phyloP scores from a whole-genome alignment of 2,113 vertebrate species.

The Nothoprocta pentlandii region DNA sequence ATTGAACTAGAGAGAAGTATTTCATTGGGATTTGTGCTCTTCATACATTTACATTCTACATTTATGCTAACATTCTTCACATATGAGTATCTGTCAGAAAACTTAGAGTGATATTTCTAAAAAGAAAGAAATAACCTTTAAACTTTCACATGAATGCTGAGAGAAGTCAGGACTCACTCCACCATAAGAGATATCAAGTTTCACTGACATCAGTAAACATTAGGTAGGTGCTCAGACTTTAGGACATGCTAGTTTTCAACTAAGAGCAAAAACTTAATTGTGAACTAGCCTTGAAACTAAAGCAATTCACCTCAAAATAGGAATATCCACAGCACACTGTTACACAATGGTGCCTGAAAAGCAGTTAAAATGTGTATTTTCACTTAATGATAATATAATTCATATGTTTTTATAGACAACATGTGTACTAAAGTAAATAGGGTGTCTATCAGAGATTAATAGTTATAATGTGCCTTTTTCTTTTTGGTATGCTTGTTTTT shows the following conservation, averaged over 20 bases:
- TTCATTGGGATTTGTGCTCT: not conserved
- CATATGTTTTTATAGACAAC: not conserved
- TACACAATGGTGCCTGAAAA: not conserved
- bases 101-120: not conserved
- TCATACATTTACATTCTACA: not conserved
- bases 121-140: not conserved
- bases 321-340: not conserved
- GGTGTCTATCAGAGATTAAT: not conserved
- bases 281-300: not conserved
- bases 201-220: not conserved
- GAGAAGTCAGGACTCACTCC: not conserved
- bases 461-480: not conserved
- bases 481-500: not conserved
- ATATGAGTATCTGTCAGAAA: not conserved
- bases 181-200: not conserved
- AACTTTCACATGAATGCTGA: not conserved
- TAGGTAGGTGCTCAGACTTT: accelerated
- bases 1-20: not conserved
- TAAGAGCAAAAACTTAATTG: not conserved
- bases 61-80: not conserved
- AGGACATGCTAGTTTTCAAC: not conserved
- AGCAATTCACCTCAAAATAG: not conserved
- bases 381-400: not conserved
- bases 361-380: not conserved
- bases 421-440: not conserved